Conservation (phyloP, 92 coral and sea anemone genomes). For the Muricea muricata region DNA sequence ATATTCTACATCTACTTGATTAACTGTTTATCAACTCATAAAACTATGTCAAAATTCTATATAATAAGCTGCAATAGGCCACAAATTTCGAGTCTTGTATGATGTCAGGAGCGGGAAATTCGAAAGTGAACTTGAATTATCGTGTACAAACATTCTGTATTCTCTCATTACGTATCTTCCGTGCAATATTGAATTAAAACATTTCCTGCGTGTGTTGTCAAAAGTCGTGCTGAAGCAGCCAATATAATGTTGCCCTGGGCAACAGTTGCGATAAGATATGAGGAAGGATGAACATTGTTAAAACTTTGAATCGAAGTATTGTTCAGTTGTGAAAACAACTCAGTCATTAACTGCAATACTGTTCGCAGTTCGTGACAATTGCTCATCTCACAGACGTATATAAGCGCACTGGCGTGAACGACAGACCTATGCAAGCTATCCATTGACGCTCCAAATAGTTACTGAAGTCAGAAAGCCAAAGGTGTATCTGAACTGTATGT, state of each 20-base stretch:
- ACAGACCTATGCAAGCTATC: background rate
- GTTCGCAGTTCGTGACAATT: background rate
- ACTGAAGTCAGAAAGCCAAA: background rate
- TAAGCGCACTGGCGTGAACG: background rate
- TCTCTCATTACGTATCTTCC: background rate
- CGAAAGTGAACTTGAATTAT: too few relatives aligned
- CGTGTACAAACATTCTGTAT: too few relatives aligned
- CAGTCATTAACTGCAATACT: background rate
- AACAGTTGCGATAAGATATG: background rate
- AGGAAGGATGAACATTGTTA: background rate
- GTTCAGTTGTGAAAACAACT: background rate
- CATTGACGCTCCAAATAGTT: background rate
- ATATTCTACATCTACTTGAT: too few relatives aligned
- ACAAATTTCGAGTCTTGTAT: too few relatives aligned
- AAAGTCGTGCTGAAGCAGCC: background rate
- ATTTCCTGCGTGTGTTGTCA: background rate
- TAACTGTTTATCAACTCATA: too few relatives aligned
- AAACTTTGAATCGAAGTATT: background rate
- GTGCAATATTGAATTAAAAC: background rate
- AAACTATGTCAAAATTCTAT: too few relatives aligned
- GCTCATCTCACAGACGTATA: background rate
- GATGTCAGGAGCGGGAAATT: too few relatives aligned
- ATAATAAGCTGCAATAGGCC: too few relatives aligned
- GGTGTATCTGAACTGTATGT: background rate
- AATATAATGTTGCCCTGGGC: background rate